Percentiles rank a stretch among this genome's conserved stretches.
phyloP scores from a whole-genome alignment of 2,888 invertebrate species.

The Hypomecis punctinalis region DNA sequence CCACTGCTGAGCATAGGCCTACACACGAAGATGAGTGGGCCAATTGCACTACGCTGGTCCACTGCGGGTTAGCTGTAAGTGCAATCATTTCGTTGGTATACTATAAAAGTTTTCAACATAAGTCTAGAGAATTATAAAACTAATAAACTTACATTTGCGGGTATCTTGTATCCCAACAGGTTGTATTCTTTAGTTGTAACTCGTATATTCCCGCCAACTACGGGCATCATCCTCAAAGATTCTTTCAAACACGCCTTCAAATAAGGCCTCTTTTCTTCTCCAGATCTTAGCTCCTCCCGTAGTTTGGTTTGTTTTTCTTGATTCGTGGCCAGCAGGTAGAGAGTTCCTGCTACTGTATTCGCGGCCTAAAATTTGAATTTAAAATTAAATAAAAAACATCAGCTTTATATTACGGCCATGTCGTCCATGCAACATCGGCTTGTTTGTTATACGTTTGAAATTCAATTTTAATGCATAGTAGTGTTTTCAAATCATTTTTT shows the following conservation, averaged over 20 bases:
- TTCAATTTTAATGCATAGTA: too few species aligned
- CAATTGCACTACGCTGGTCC: too few species aligned
- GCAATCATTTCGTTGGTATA: too few species aligned
- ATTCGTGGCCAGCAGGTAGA: slow-evolving; percentile 87
- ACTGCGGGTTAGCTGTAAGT: too few species aligned
- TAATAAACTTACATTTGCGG: slow-evolving; percentile 78
- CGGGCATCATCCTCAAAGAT: slow-evolving; percentile 86
- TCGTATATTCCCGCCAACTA: slow-evolving; percentile 84
- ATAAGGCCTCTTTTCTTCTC: slow-evolving; percentile 68
- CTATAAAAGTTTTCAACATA: too few species aligned
- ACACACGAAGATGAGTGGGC: too few species aligned
- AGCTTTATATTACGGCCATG: too few species aligned
- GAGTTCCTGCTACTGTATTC: slow-evolving; percentile 79
- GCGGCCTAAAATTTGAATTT: slow-evolving; percentile 72
- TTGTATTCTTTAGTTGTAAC: slow-evolving; percentile 81
- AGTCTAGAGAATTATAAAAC: neutral
- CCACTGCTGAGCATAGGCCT: too few species aligned
- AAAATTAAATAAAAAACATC: slow-evolving; percentile 21
- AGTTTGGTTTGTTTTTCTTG: slow-evolving; percentile 86
- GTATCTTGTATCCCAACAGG: slow-evolving; percentile 86
- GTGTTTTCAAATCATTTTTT: too few species aligned
- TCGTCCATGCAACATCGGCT: neutral
- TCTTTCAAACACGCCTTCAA: slow-evolving; percentile 91
- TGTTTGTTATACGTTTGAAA: too few species aligned
- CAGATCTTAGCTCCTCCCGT: slow-evolving; percentile 80